Conservation (phyloP, 2,113 vertebrate species). For the Alosa alosa region DNA sequence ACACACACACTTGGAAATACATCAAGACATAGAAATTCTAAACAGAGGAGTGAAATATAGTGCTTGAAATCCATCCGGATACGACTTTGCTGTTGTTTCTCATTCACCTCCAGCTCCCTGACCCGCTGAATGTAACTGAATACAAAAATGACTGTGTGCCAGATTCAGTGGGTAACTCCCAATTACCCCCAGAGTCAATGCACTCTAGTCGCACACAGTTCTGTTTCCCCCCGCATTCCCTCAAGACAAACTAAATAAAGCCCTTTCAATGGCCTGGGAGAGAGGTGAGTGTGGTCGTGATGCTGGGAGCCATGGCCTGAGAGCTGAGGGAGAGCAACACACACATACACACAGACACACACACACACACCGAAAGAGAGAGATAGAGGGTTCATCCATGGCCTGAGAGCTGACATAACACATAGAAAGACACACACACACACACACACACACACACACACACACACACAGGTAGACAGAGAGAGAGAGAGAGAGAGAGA, state of each 20-base stretch:
- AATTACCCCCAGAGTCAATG: constrained; percentile 6
- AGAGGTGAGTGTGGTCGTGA: neutral
- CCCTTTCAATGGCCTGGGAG: neutral
- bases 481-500: too few relatives aligned
- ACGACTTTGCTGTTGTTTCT: neutral
- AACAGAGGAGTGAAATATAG: neutral
- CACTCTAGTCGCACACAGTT: neutral
- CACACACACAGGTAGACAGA: neutral
- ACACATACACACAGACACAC: constrained; percentile 16
- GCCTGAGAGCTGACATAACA: constrained; percentile 8
- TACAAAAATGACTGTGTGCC: neutral
- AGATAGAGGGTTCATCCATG: neutral
- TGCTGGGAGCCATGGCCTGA: neutral
- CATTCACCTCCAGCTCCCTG: neutral
- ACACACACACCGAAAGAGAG: neutral
- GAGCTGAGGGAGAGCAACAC: neutral
- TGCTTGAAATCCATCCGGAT: neutral
- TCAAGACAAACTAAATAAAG: neutral
- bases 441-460: neutral
- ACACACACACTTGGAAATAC: neutral
- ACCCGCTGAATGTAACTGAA: constrained; percentile 12
- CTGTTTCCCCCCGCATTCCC: neutral
- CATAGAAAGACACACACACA: constrained; percentile 34
- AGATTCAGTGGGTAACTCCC: constrained; percentile 6
- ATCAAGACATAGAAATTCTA: constrained; percentile 3